These are phyloP conservation scores for Apeltes quadracus DNA, from an alignment of 2,113 vertebrate species.

Conservation along the genomic window DNA sequence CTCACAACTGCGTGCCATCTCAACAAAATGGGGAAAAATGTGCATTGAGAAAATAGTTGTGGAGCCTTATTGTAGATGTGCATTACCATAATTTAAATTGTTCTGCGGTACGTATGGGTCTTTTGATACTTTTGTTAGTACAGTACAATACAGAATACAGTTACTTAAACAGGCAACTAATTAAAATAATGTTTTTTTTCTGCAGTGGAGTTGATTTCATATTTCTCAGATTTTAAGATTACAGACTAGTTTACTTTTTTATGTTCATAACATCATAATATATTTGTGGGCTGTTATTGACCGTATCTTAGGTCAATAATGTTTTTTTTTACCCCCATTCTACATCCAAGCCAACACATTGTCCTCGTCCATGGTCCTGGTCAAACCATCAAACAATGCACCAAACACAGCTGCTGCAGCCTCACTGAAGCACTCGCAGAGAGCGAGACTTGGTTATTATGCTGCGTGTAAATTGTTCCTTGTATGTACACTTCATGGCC, in stretches of 20 bases:
- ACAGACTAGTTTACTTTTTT: not conserved
- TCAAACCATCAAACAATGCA: slow-evolving; percentile 58
- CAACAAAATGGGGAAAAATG: slow-evolving; percentile 28
- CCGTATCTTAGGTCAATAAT: no score
- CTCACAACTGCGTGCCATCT: slow-evolving; percentile 26
- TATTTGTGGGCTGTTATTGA: not conserved
- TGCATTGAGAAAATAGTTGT: slow-evolving; percentile 12
- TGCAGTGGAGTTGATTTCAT: not conserved
- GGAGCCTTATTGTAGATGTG: slow-evolving; percentile 15
- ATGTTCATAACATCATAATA: not conserved
- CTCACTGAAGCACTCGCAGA: slow-evolving; percentile 50
- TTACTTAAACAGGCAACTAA: slow-evolving; percentile 4
- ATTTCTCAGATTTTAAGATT: not conserved
- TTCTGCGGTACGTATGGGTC: slow-evolving; percentile 15
- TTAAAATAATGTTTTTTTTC: slow-evolving; percentile 4
- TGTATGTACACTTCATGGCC: slow-evolving; percentile 50
- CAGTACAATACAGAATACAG: slow-evolving; percentile 25
- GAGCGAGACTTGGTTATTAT: slow-evolving; percentile 55
- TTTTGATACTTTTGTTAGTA: slow-evolving; percentile 40
- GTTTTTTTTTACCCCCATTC: slow-evolving; percentile 6
- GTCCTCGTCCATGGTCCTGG: slow-evolving; percentile 50
- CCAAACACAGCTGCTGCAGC: slow-evolving; percentile 50
- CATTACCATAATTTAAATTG: slow-evolving; percentile 15
- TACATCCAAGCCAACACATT: slow-evolving; percentile 47
- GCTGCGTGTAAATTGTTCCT: slow-evolving; percentile 50